Percentiles rank a stretch among this genome's conserved stretches.
These are phyloP conservation scores for Parauchenoglanis ngamensis DNA, from an alignment of 2,797 vertebrate genomes.

Conservation along the genomic window DNA sequence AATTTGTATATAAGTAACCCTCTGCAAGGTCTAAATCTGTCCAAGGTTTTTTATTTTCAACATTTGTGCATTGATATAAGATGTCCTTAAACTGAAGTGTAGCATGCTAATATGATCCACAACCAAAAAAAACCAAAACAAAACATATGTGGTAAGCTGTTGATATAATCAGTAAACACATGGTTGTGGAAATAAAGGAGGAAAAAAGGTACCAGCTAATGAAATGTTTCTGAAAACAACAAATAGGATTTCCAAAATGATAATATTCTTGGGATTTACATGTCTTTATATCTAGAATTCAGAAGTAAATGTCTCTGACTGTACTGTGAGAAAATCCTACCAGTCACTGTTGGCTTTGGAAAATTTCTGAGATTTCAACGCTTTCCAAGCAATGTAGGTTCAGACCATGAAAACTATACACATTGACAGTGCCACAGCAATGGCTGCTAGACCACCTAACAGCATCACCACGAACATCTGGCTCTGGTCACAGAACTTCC, in stretches of 20 bases:
- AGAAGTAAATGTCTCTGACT: conserved; percentile 1
- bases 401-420: conserved; percentile 67
- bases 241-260: background rate
- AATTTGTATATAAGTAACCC: too few species aligned
- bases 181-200: too few species aligned
- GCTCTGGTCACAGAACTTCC: conserved; percentile 56
- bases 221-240: background rate
- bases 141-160: too few species aligned
- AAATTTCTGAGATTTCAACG: background rate
- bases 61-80: too few species aligned
- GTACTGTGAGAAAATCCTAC: too few species aligned
- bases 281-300: background rate
- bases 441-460: conserved; percentile 55
- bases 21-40: too few species aligned
- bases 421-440: conserved; percentile 63
- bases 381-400: conserved; percentile 4
- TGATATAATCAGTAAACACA: too few species aligned
- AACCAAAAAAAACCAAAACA: too few species aligned
- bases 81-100: too few species aligned
- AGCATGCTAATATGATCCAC: too few species aligned
- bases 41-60: too few species aligned
- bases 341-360: background rate
- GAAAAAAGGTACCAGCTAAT: background rate
- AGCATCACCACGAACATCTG: conserved; percentile 58
- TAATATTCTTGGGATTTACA: background rate